Base-by-base conservation (phyloP, 1,140 invertebrate genomes). In the Eriocheir sinensis region DNA sequence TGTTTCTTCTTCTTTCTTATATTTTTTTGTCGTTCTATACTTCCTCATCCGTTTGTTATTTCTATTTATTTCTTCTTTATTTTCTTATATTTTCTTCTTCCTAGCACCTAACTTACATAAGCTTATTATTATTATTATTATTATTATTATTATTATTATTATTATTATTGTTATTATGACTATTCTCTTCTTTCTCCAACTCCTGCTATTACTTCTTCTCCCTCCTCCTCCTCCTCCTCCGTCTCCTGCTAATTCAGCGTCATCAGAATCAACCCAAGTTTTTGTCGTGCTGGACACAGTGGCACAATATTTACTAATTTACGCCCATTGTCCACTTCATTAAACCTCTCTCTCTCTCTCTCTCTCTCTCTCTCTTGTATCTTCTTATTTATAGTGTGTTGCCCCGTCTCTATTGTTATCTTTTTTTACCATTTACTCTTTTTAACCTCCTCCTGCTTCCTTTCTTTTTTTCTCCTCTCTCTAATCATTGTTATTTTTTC, bases 331-430 rank as follows among this genome's bases (percentile, higher is more conserved):
- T 72, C n/a, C 21, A n/a, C 60, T n/a, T 72, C 60, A 72, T 72
- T 72, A 72, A 12, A 60, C 17, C 53, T 60, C 17, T 72, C 60
- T 72, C 60, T n/a, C 60, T 72, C 60, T n/a, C 60, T 72, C 60
- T 72, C 60, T 72, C 60, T 72, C 60, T 72, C 60, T 72, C 60
- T 72, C 60, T 72, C 60, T 72, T n/a, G n/a, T n/a, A n/a, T n/a
- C n/a, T n/a, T n/a, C n/a, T n/a, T n/a, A n/a, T n/a, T n/a, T n/a
- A n/a, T n/a, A n/a, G n/a, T n/a, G n/a, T n/a, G n/a, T n/a, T n/a
- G n/a, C n/a, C n/a, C n/a, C n/a, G n/a, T n/a, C n/a, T n/a, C n/a
- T n/a, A n/a, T n/a, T n/a, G n/a, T n/a, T n/a, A n/a, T n/a, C n/a
- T n/a, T n/a, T n/a, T n/a, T n/a, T n/a, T n/a, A n/a, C n/a, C n/a